Conservation (phyloP, 2,113 vertebrate species). For the Callionymus lyra region DNA sequence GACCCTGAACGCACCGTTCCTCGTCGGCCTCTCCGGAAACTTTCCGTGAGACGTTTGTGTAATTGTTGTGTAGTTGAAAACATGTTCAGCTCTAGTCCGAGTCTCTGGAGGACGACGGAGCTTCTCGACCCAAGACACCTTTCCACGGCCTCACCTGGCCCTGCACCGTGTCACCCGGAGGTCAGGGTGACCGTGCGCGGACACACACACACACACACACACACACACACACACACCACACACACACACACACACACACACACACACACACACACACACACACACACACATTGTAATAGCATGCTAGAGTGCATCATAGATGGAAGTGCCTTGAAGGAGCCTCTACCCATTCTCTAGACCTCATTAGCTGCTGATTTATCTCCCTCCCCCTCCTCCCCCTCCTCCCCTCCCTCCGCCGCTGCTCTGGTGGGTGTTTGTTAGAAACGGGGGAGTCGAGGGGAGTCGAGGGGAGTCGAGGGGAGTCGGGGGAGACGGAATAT, state of each 20-base stretch:
- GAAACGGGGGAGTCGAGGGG: too few species aligned
- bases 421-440: slow-evolving; percentile 23
- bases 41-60: not conserved
- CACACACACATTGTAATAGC: slow-evolving; percentile 47
- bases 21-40: not conserved
- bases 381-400: slow-evolving; percentile 69
- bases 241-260: too few species aligned
- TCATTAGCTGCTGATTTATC: slow-evolving; percentile 85
- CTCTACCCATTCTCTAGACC: slow-evolving; percentile 76
- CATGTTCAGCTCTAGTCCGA: slow-evolving; percentile 39
- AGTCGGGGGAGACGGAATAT: slow-evolving; percentile 17
- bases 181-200: slow-evolving; percentile 70
- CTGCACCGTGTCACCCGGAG: slow-evolving; percentile 57
- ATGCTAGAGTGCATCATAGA: slow-evolving; percentile 62
- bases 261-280: slow-evolving; percentile 18
- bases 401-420: slow-evolving; percentile 41
- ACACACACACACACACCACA: too few species aligned
- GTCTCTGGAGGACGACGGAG: slow-evolving; percentile 25
- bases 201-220: slow-evolving; percentile 26
- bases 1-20: too few species aligned
- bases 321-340: slow-evolving; percentile 74
- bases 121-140: not conserved
- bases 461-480: slow-evolving; percentile 12
- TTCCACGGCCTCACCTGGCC: slow-evolving; percentile 60
- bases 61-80: too few species aligned